Evolutionary conservation across 1,140 invertebrate species (phyloP), one percentile per base, ranked within the genome.

Genomic region (Leptinotarsa undecemlineata): DNA sequence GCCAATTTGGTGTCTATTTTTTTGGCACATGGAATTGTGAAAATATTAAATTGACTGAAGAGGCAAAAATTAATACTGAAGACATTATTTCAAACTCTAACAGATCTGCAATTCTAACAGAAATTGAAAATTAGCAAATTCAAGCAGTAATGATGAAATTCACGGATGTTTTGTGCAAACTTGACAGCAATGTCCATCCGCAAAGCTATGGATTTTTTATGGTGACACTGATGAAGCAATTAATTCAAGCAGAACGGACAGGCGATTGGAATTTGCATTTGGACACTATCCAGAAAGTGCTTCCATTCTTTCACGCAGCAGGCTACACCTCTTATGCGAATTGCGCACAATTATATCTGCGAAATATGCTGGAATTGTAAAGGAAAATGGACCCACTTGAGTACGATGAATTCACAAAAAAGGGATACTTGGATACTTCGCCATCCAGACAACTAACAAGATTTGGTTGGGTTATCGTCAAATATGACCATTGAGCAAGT

Each of bases 401-500:
- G 48, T 76, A 73, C 26, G 33, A 73, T n/a, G 71, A 42, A 26
- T 77, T 77, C 42, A 33, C n/a, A n/a, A n/a, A n/a, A n/a, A n/a
- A n/a, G n/a, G n/a, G n/a, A n/a, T n/a, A n/a, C n/a, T n/a, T n/a
- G n/a, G n/a, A n/a, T n/a, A n/a, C n/a, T n/a, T n/a, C n/a, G n/a
- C n/a, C n/a, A n/a, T n/a, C n/a, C n/a, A n/a, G n/a, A n/a, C n/a
- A n/a, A n/a, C n/a, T n/a, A n/a, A n/a, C n/a, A n/a, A n/a, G n/a
- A n/a, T n/a, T n/a, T n/a, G 85, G 82, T 82, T 76, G 71, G 86
- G 86, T 8, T 85, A 8, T 87, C 82, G 77, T 73, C 81, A 14
- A 84, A 86, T 74, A 85, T 87, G 84, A 79, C 76, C 15, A 85
- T 86, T 57, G 85, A 85, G 68, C 84, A 85, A 76, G 78, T 57